phyloP scores from a whole-genome alignment of 53 echinoderm and acorn worm genomes.

The Echinarachnius parma region DNA sequence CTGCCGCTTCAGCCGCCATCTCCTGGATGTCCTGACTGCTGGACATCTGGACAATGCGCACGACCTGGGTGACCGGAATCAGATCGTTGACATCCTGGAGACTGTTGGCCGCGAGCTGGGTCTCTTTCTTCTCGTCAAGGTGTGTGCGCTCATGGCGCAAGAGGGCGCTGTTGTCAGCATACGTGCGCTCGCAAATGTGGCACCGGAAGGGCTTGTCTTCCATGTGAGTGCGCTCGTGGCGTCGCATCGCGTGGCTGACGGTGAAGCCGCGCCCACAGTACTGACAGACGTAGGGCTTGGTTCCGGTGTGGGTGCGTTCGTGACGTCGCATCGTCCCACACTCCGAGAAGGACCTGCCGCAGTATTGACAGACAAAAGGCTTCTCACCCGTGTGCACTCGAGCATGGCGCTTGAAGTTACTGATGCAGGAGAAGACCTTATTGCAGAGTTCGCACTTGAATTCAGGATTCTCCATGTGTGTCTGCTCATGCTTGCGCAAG shows the following conservation, averaged over 20 bases:
- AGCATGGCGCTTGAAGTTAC: constrained; percentile 43
- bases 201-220: constrained; percentile 44
- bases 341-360: constrained; percentile 43
- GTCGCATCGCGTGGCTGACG: constrained; percentile 48
- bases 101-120: constrained; percentile 7
- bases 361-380: constrained; percentile 45
- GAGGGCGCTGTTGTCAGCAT: constrained; percentile 45
- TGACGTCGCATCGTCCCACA: constrained; percentile 41
- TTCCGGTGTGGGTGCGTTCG: constrained; percentile 43
- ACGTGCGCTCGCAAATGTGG: constrained; percentile 33
- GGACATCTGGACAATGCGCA: constrained; percentile 43
- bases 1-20: constrained; percentile 2
- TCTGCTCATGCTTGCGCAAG: constrained; percentile 36
- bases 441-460: constrained; percentile 45
- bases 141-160: constrained; percentile 41
- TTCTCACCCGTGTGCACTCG: constrained; percentile 37
- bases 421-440: constrained; percentile 46
- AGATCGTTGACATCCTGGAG: constrained; percentile 21
- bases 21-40: constrained; percentile 25
- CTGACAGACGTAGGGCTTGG: constrained; percentile 39
- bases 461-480: constrained; percentile 25
- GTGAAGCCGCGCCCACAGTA: constrained; percentile 48
- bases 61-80: constrained; percentile 37
- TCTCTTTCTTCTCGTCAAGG: constrained; percentile 27
- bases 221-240: constrained; percentile 44